These are phyloP conservation scores for Myripristis murdjan DNA, from an alignment of 2,797 vertebrate genomes.

Conservation along the genomic window DNA sequence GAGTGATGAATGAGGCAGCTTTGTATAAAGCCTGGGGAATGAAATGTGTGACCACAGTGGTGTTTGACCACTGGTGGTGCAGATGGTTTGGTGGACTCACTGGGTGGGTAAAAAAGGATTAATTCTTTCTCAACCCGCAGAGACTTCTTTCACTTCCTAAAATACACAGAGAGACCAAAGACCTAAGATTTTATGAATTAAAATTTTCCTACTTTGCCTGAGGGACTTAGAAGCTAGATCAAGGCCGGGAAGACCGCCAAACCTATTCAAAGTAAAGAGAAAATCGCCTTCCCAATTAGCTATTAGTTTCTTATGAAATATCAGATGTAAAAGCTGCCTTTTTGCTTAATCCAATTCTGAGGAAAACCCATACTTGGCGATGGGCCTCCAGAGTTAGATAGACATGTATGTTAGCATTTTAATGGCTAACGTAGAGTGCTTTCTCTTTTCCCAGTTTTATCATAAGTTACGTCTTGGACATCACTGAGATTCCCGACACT, in stretches of 20 bases:
- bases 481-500: slow-evolving; percentile 68
- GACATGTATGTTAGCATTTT: slow-evolving; percentile 53
- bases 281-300: slow-evolving; percentile 42
- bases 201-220: slow-evolving; percentile 29
- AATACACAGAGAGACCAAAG: slow-evolving; percentile 58
- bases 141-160: slow-evolving; percentile 64
- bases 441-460: slow-evolving; percentile 50
- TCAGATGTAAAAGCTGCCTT: slow-evolving; percentile 31
- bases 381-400: slow-evolving; percentile 20
- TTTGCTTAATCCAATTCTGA: slow-evolving; percentile 45
- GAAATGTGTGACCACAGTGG: slow-evolving; percentile 68
- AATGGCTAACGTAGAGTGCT: slow-evolving; percentile 61
- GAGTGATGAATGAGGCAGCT: slow-evolving; percentile 66
- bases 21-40: slow-evolving; percentile 69
- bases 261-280: slow-evolving; percentile 30
- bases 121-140: slow-evolving; percentile 54
- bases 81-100: slow-evolving; percentile 67
- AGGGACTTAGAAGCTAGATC: slow-evolving; percentile 16
- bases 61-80: slow-evolving; percentile 70
- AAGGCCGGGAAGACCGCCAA: slow-evolving; percentile 23
- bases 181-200: slow-evolving; percentile 33
- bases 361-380: slow-evolving; percentile 59
- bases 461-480: slow-evolving; percentile 58
- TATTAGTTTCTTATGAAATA: slow-evolving; percentile 47
- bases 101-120: slow-evolving; percentile 65